Percentiles rank a stretch among this genome's conserved stretches.
These are phyloP conservation scores for Phragmatobia fuliginosa DNA, from an alignment of 2,888 invertebrate genomes.

Conservation along the genomic window DNA sequence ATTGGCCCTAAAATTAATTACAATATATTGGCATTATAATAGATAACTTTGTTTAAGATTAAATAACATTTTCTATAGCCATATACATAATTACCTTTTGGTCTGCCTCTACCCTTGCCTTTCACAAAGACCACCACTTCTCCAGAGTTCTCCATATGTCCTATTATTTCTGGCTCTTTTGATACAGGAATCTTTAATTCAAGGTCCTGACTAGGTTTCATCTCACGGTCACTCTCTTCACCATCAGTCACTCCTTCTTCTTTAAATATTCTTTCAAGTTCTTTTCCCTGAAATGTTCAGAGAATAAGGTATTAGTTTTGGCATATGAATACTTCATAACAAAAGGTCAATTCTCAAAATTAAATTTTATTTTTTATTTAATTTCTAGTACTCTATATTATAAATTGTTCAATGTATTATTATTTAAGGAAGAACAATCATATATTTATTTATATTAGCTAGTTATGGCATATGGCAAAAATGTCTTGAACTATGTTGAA, in stretches of 20 bases:
- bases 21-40: fast-evolving
- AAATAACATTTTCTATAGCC: too few relatives aligned
- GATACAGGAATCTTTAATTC: constrained; percentile 51
- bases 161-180: constrained; percentile 87
- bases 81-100: constrained; percentile 73
- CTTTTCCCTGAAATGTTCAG: constrained; percentile 87
- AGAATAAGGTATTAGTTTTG: neutral
- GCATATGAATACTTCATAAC: neutral
- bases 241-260: constrained; percentile 91
- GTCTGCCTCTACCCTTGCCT: constrained; percentile 85
- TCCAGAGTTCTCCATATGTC: constrained; percentile 88
- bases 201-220: constrained; percentile 49
- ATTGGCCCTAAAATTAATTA: constrained; percentile 62
- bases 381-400: too few relatives aligned
- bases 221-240: constrained; percentile 81
- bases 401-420: too few relatives aligned
- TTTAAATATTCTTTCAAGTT: constrained; percentile 90
- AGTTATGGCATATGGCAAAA: too few relatives aligned
- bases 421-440: too few relatives aligned
- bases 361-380: too few relatives aligned
- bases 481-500: too few relatives aligned
- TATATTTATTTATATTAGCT: too few relatives aligned
- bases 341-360: neutral
- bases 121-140: constrained; percentile 88
- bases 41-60: too few relatives aligned